Percentiles rank a stretch among this genome's conserved stretches.
phyloP scores from a whole-genome alignment of 2,797 vertebrate species.

The Bryconaethiops microstoma region DNA sequence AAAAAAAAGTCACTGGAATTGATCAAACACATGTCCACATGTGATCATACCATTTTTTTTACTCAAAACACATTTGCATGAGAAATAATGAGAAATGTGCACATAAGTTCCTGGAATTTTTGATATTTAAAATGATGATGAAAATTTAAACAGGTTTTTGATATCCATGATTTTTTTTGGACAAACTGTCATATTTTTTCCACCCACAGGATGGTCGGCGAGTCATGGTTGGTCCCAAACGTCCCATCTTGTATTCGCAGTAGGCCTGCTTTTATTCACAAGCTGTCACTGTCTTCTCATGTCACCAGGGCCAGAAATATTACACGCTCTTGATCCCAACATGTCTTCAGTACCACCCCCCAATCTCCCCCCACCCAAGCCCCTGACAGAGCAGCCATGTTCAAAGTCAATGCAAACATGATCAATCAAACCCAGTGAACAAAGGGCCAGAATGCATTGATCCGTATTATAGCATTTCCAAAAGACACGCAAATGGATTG shows the following conservation, averaged over 20 bases:
- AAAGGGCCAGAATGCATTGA: constrained; percentile 57
- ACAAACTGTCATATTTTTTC: not conserved
- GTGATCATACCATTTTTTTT: no score
- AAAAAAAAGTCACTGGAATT: no score
- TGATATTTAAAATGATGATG: no score
- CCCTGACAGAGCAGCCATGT: constrained; percentile 29
- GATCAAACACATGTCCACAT: no score
- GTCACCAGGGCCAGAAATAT: constrained; percentile 41
- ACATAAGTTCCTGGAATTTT: no score
- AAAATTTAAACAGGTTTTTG: no score
- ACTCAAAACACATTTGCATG: no score
- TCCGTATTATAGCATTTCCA: constrained; percentile 47
- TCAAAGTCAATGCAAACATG: constrained; percentile 51
- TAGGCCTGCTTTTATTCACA: constrained; percentile 1
- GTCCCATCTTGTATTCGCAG: constrained; percentile 30
- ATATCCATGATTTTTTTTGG: not conserved
- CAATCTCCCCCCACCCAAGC: not conserved
- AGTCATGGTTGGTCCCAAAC: constrained; percentile 6
- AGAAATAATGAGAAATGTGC: no score
- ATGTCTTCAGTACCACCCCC: not conserved
- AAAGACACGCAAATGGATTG: constrained; percentile 52
- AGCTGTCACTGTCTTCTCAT: constrained; percentile 30
- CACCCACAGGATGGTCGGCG: not conserved
- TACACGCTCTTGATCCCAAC: constrained; percentile 20
- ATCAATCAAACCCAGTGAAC: constrained; percentile 51